Percentiles rank a stretch among this genome's conserved stretches.
Evolutionary conservation across 2,113 vertebrate species (phyloP).

Genomic region (Corvus hawaiiensis): DNA sequence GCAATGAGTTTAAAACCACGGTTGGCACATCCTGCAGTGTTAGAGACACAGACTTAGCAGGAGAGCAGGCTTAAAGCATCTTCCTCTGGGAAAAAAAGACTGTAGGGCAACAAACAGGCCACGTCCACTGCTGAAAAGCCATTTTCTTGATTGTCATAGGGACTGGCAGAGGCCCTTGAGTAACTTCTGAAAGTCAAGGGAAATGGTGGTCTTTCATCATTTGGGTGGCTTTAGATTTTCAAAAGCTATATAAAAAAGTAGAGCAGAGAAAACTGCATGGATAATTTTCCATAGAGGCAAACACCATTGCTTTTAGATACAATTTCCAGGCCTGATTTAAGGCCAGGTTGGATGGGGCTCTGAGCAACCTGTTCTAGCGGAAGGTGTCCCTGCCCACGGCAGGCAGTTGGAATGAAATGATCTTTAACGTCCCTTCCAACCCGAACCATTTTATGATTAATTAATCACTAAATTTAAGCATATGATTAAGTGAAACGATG

Average conservation of each 20-base stretch:
- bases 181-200: neutral
- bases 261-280: neutral
- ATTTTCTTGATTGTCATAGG: neutral
- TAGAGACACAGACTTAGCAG: neutral
- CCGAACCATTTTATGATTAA: neutral
- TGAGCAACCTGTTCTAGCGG: neutral
- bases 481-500: neutral
- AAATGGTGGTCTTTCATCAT: neutral
- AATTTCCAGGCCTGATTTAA: neutral
- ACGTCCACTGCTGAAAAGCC: neutral
- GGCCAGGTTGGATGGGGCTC: too few relatives aligned
- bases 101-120: fast-evolving
- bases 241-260: neutral
- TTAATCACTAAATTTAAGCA: neutral
- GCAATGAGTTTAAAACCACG: neutral
- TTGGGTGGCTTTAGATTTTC: neutral
- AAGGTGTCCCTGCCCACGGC: neutral
- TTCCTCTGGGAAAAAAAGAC: neutral
- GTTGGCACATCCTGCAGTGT: neutral
- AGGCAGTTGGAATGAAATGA: neutral
- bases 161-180: neutral
- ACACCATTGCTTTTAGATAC: neutral
- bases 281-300: neutral
- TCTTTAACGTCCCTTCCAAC: neutral
- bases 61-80: neutral